A percentile compares a stretch with the other conserved stretches of the same genome.
These are phyloP conservation scores for Cyclophora albipunctata DNA, from an alignment of 2,888 invertebrate species.

Conservation along the genomic window DNA sequence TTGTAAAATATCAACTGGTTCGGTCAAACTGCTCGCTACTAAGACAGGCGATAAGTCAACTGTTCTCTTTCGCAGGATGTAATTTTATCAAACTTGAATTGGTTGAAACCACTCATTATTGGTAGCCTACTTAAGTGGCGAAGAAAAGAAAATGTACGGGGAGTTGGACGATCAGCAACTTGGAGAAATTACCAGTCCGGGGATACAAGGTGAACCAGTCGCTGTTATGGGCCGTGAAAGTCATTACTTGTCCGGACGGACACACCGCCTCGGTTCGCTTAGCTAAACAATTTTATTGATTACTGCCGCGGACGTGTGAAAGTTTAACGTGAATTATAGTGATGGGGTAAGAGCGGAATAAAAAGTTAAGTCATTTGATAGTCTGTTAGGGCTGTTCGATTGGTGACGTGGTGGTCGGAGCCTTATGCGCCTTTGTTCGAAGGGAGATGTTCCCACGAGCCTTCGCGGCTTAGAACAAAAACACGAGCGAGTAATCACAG, in stretches of 20 bases:
- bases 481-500: constrained; percentile 26
- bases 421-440: constrained; percentile 26
- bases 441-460: constrained; percentile 28
- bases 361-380: constrained; percentile 18
- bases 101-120: constrained; percentile 59
- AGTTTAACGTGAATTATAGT: constrained; percentile 6
- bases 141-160: constrained; percentile 66
- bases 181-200: constrained; percentile 57
- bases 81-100: constrained; percentile 52
- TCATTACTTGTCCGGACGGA: constrained; percentile 39
- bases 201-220: constrained; percentile 56
- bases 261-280: constrained; percentile 13
- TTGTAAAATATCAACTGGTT: constrained; percentile 35
- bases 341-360: constrained; percentile 7
- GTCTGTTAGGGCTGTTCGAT: constrained; percentile 15
- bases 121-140: constrained; percentile 57
- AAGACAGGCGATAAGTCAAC: constrained; percentile 37
- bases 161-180: constrained; percentile 45
- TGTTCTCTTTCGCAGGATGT: constrained; percentile 38
- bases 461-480: constrained; percentile 25
- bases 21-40: constrained; percentile 20
- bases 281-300: constrained; percentile 17
- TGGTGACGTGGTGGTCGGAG: constrained; percentile 18
- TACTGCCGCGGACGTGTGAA: constrained; percentile 9
- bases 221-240: constrained; percentile 58